phyloP scores from a whole-genome alignment of 2,797 vertebrate genomes.

The Falco biarmicus region DNA sequence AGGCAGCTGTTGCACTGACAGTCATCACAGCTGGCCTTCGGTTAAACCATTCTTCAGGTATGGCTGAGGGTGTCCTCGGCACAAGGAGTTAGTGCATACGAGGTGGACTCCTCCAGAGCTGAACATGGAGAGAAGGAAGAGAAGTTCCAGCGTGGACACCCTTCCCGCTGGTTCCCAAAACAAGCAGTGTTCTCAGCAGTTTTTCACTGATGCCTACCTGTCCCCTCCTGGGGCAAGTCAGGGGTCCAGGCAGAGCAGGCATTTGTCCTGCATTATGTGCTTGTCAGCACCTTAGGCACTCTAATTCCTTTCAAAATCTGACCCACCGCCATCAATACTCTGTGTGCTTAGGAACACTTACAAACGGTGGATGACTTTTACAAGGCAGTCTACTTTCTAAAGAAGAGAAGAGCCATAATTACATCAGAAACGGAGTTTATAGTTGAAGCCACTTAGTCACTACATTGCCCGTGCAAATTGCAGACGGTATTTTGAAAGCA shows the following conservation, averaged over 20 bases:
- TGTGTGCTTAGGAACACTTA: not conserved
- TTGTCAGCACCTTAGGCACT: not conserved
- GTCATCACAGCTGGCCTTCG: not conserved
- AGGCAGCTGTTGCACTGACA: not conserved
- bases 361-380: not conserved
- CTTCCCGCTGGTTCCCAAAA: fast-evolving
- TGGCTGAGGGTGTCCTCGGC: not conserved
- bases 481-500: not conserved
- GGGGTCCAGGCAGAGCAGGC: not conserved
- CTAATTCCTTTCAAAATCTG: not conserved
- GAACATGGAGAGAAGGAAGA: not conserved
- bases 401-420: not conserved
- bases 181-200: not conserved
- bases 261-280: not conserved
- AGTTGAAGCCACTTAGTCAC: not conserved
- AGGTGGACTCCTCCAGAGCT: not conserved
- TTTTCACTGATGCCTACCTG: not conserved
- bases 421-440: not conserved
- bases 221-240: not conserved
- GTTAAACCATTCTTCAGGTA: not conserved
- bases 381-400: not conserved
- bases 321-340: no score
- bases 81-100: not conserved
- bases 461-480: not conserved
- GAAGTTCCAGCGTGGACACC: not conserved